Conservation (phyloP, 2,797 vertebrate species). For the Lacerta agilis region DNA sequence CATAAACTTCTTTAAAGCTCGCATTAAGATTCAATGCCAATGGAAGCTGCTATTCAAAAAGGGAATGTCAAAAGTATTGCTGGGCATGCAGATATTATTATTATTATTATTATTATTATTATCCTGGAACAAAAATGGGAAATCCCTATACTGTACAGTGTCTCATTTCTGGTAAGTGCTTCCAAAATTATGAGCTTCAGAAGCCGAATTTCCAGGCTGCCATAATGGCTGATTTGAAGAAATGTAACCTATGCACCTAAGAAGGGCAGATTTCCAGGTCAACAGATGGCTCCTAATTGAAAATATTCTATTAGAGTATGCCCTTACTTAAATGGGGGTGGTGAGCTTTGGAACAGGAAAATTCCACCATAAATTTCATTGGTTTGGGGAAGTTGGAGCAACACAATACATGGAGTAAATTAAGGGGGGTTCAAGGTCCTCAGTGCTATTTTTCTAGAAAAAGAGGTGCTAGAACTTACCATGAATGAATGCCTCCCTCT, state of each 20-base stretch:
- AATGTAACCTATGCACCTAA: not conserved
- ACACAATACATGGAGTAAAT: not conserved
- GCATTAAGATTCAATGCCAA: not conserved
- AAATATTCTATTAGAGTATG: not conserved
- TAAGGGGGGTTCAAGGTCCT: not conserved
- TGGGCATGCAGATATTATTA: not conserved
- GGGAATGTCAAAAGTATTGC: not conserved
- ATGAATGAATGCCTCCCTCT: too few relatives aligned
- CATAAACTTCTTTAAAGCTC: not conserved
- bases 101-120: not conserved
- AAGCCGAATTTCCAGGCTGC: not conserved
- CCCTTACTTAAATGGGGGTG: not conserved
- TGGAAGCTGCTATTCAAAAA: not conserved
- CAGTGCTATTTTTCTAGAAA: too few relatives aligned
- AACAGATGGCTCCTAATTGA: not conserved
- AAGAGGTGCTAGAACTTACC: too few relatives aligned
- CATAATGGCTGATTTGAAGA: not conserved
- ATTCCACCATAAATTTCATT: not conserved
- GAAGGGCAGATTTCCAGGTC: not conserved
- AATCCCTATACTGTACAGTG: not conserved
- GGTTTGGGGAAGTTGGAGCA: not conserved
- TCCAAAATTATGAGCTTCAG: not conserved
- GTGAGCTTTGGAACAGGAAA: not conserved
- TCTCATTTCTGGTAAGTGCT: not conserved
- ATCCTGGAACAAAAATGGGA: not conserved